Conservation (phyloP, 2,797 vertebrate species). For the Sebastes cheni region DNA sequence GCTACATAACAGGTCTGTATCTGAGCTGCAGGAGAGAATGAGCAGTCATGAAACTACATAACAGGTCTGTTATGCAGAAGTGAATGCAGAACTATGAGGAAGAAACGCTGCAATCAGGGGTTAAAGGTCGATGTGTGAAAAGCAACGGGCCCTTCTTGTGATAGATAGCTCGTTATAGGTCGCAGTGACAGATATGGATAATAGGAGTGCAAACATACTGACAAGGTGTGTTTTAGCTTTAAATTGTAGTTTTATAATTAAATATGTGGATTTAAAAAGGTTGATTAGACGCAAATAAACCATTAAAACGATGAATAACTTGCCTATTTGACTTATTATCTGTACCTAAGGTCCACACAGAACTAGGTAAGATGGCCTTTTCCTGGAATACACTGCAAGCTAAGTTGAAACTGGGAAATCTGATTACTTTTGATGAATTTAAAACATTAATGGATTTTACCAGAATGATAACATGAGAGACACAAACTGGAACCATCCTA, state of each 20-base stretch:
- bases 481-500: no score
- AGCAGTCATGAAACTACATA: no score
- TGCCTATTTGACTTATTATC: no score
- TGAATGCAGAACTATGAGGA: slow-evolving; percentile 1
- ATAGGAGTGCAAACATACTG: neutral
- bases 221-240: neutral
- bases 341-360: no score
- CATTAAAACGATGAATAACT: neutral
- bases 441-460: no score
- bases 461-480: no score
- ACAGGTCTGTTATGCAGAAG: neutral
- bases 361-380: no score
- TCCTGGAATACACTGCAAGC: no score
- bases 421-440: no score
- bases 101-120: slow-evolving; percentile 45
- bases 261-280: no score
- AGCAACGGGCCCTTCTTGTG: slow-evolving; percentile 37
- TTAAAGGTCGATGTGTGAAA: slow-evolving; percentile 76
- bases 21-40: no score
- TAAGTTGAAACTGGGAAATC: no score
- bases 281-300: neutral
- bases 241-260: neutral
- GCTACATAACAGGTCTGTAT: neutral
- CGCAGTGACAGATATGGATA: neutral
- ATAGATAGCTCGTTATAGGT: slow-evolving; percentile 5